These are phyloP conservation scores for Ceuthmochares aereus DNA, from an alignment of 2,113 vertebrate species.

Conservation along the genomic window DNA sequence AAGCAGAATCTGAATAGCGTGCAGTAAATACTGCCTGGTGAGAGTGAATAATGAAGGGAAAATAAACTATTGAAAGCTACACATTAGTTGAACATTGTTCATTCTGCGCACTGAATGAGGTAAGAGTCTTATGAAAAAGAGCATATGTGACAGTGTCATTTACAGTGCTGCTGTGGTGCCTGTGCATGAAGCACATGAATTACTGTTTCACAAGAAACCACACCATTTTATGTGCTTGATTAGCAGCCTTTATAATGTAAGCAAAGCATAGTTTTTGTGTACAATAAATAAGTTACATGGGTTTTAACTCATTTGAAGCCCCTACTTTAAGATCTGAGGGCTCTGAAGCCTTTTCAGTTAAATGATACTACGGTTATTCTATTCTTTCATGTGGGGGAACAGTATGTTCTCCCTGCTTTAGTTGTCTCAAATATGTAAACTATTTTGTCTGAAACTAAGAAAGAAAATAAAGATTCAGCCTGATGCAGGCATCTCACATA, in stretches of 20 bases:
- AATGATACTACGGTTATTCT: not conserved
- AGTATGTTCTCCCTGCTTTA: not conserved
- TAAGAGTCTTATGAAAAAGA: conserved; percentile 22
- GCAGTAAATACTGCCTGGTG: conserved; percentile 62
- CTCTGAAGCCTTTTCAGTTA: conserved; percentile 21
- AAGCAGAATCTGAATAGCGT: conserved; percentile 37
- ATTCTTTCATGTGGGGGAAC: not conserved
- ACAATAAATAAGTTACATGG: conserved; percentile 49
- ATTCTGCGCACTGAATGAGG: conserved; percentile 30
- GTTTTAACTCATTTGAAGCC: conserved; percentile 45
- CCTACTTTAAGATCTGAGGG: conserved; percentile 24
- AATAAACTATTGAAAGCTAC: conserved; percentile 56
- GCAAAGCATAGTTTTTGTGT: conserved; percentile 25
- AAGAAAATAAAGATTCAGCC: not conserved
- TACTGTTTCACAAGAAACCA: conserved; percentile 51
- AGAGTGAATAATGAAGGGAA: conserved; percentile 51
- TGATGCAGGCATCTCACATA: not conserved
- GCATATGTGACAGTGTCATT: conserved; percentile 44
- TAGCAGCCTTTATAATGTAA: conserved; percentile 41
- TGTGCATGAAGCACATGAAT: conserved; percentile 8
- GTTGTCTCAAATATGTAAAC: not conserved
- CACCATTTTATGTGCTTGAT: conserved; percentile 39
- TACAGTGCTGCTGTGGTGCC: conserved; percentile 16
- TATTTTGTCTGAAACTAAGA: not conserved
- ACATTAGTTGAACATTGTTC: conserved; percentile 38